Evolutionary conservation across 2,797 vertebrate species (phyloP).

Genomic region (Galago senegalensis): DNA sequence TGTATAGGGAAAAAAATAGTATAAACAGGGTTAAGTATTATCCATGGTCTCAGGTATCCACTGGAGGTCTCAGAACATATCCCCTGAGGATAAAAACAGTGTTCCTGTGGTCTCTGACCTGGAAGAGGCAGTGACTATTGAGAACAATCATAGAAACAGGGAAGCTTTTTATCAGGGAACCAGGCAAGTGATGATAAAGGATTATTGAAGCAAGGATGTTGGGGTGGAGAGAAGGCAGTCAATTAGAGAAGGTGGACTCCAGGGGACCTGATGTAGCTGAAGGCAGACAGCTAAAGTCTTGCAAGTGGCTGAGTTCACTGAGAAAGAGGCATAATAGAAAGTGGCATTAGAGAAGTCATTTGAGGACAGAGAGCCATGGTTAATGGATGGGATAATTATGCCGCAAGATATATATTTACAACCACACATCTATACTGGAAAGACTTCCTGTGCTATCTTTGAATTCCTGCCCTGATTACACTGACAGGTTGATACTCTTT

Average conservation of each 20-base stretch:
- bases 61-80: background rate
- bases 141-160: background rate
- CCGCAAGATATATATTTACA: background rate
- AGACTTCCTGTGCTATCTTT: background rate
- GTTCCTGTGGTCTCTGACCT: background rate
- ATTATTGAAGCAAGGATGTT: background rate
- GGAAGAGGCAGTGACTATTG: background rate
- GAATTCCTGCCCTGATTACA: background rate
- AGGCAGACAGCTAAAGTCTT: background rate
- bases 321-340: background rate
- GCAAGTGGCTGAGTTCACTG: background rate
- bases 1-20: background rate
- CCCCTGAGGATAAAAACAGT: fast-evolving
- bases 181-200: background rate
- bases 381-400: background rate
- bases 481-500: background rate
- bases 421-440: background rate
- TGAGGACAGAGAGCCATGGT: background rate
- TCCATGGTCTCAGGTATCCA: no score
- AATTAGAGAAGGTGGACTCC: background rate
- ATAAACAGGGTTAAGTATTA: background rate
- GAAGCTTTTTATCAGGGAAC: background rate
- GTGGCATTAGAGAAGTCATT: background rate
- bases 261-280: no score
- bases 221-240: background rate